Percentiles rank a stretch among this genome's conserved stretches.
Evolutionary conservation across 2,113 vertebrate species (phyloP).

Genomic region (Bambusicola thoracicus): DNA sequence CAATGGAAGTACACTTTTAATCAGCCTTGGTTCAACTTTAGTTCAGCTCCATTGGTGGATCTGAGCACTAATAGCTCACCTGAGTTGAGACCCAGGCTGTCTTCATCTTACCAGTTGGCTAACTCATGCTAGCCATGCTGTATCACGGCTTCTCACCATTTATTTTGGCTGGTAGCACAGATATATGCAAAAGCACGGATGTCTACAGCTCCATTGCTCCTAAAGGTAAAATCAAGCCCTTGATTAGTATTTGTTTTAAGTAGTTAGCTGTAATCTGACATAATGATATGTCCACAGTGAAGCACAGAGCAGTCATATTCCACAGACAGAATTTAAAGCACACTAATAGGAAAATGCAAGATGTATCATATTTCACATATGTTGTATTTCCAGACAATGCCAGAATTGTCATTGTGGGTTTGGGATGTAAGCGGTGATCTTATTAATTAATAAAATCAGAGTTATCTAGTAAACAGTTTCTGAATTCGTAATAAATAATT

Average conservation of each 20-base stretch:
- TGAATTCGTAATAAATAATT: conserved; percentile 59
- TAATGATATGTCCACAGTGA: neutral
- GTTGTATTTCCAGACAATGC: neutral
- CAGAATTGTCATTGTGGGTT: neutral
- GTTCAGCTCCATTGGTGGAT: neutral
- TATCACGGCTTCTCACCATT: accelerated
- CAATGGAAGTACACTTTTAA: neutral
- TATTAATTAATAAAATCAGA: conserved; percentile 54
- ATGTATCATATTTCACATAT: accelerated
- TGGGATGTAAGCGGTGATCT: conserved; percentile 17
- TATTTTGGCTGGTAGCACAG: neutral
- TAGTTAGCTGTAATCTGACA: neutral
- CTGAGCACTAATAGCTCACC: neutral
- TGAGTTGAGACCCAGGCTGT: neutral
- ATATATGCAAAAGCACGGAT: neutral
- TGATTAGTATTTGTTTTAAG: conserved; percentile 3
- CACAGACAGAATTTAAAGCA: neutral
- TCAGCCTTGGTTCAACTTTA: neutral
- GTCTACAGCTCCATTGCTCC: neutral
- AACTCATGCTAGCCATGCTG: accelerated
- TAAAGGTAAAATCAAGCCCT: conserved; percentile 2
- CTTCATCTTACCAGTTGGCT: neutral
- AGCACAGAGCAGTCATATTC: neutral
- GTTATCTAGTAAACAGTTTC: conserved; percentile 38
- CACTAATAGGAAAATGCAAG: neutral